Evolutionary conservation across 2,113 vertebrate genomes (phyloP).

Genomic region (Alethe castanea): DNA sequence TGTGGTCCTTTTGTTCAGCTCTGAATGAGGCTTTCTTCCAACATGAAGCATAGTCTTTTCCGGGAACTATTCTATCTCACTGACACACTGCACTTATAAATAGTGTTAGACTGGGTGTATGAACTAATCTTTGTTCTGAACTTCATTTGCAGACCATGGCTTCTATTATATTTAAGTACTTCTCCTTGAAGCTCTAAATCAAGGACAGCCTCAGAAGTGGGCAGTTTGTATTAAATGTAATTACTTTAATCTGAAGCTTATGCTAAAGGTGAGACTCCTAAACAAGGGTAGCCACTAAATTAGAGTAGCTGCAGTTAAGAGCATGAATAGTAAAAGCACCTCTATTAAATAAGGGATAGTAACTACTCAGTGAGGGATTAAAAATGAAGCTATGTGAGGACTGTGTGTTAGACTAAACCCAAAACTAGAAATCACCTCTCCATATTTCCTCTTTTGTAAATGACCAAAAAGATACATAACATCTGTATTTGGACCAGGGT

Average conservation of each 20-base stretch:
- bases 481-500: not conserved
- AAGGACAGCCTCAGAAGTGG: not conserved
- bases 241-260: conserved; percentile 47
- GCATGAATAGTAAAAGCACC: not conserved
- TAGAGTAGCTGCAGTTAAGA: not conserved
- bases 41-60: not conserved
- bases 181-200: conserved; percentile 46
- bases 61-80: not conserved
- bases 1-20: not conserved
- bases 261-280: conserved; percentile 35
- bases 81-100: not conserved
- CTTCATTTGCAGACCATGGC: conserved; percentile 1
- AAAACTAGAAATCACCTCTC: not conserved
- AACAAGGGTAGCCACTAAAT: conserved; percentile 29
- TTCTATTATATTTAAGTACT: conserved; percentile 56
- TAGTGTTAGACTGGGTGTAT: not conserved
- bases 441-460: not conserved
- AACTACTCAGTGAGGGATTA: not conserved
- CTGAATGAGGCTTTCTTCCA: not conserved
- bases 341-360: not conserved
- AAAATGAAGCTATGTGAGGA: not conserved
- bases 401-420: not conserved
- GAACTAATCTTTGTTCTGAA: conserved; percentile 32
- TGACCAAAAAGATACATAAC: not conserved
- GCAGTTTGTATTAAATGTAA: conserved; percentile 33